Percentiles rank a stretch among this genome's conserved stretches.
Evolutionary conservation across 1,140 invertebrate genomes (phyloP).

Genomic region (Leucophenga varia): DNA sequence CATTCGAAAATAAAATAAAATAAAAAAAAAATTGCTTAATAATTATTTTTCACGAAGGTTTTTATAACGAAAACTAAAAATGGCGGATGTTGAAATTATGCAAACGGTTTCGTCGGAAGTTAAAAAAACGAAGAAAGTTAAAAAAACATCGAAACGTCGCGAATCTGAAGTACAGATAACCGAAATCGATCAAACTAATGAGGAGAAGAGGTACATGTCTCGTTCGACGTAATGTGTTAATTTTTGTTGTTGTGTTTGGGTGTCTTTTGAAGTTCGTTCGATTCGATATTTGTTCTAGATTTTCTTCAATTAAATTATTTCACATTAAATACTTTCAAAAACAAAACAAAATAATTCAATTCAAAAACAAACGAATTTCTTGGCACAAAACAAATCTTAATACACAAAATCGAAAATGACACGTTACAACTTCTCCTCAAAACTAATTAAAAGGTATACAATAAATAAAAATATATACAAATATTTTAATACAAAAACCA

Average conservation of each 20-base stretch:
- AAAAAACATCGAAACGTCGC: slow-evolving; percentile 79
- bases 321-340: neutral
- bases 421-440: slow-evolving; percentile 62
- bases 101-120: slow-evolving; percentile 80
- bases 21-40: neutral
- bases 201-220: slow-evolving; percentile 79
- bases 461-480: slow-evolving; percentile 17
- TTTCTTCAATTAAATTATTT: too few species aligned
- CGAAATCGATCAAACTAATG: slow-evolving; percentile 69
- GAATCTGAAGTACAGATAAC: slow-evolving; percentile 81
- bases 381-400: slow-evolving; percentile 2
- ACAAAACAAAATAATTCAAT: neutral
- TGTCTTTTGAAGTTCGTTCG: too few species aligned
- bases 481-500: slow-evolving; percentile 12
- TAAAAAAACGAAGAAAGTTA: slow-evolving; percentile 84
- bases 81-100: slow-evolving; percentile 85
- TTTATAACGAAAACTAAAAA: slow-evolving; percentile 51
- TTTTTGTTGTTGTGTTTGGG: too few species aligned
- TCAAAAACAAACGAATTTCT: neutral
- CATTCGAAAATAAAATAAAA: slow-evolving; percentile 11
- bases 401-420: slow-evolving; percentile 57
- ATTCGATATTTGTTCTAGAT: too few species aligned
- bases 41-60: neutral
- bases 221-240: too few species aligned
- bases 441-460: slow-evolving; percentile 63